Evolutionary conservation across 2,113 vertebrate genomes (phyloP), one percentile per base, ranked within the genome.

Genomic region (Lamprologus callipterus): DNA sequence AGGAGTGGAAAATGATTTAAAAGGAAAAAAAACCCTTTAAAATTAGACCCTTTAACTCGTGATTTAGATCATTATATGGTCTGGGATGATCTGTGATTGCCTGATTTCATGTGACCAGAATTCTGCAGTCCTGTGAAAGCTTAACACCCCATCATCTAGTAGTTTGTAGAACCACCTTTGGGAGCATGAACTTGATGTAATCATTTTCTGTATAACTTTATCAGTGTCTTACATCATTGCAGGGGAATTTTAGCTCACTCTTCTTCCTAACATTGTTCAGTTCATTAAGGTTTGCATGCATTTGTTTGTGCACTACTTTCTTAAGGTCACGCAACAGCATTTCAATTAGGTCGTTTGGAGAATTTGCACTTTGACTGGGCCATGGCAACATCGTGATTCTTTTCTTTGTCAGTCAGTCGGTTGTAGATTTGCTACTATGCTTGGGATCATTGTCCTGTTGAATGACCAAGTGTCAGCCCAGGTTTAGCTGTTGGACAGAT

Each of bases 11-110:
- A 47, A 47, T 47, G 7, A 47, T 47, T 17, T 47, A 47, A 47
- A 47, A 4, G 42, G 0, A 2, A 47, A 47, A 45, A 47, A 47
- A 8, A 0, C 1, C 1, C 45, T 47, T 47, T 47, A 47, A 47
- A 47, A 47, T 47, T 47, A 47, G 45, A 47, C 45, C 7, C 45
- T 47, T 47, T 47, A 47, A 47, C 45, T 47, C 2, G 0, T 47
- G 45, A 47, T 16, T 47, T 47, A 47, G 14, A 47, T 47, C 45
- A 47, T 16, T 47, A 47, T 47, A 47, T 47, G 14, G 45, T 47
- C 45, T 47, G 45, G 8, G 45, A 47, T 47, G 45, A 47, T 47
- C 45, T 47, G 45, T 47, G 45, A 26, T 7, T 40, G 65, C 35
- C 21, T 73, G 21, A 9, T 45, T 73, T 73, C 14, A 45, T 73